Evolutionary conservation across 1,140 invertebrate species (phyloP), one percentile per base, ranked within the genome.

Genomic region (Triops cancriformis): DNA sequence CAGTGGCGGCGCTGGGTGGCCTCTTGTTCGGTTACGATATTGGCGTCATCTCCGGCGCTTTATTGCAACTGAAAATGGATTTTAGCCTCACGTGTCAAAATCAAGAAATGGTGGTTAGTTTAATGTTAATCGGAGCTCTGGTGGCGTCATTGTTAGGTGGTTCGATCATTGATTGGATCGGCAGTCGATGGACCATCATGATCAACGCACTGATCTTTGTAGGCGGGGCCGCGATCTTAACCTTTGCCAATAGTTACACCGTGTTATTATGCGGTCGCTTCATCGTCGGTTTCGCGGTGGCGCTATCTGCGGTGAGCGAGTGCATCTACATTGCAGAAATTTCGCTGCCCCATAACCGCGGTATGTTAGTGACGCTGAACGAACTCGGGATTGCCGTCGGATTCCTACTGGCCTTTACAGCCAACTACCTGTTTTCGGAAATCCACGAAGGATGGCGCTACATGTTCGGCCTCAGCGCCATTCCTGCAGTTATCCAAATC

Each of bases 271-370:
- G 84, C 41, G 87, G 86, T 12, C 82, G 87, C 80, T 80, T 87
- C 26, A 82, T 88, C 74, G 84, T 86, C 72, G 87, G 87, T 5
- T 85, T 86, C 80, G 86, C 85, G 45, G 86, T 87, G 31, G 85
- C 85, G 6, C 79, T 88, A 45, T 88, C 88, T 0, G 86, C 86
- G 10, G 85, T 87, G 76, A 84, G 85, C 11, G 87, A 88, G 80
- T 88, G 87, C 80, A 84, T 88, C 72, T 88, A 88, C 75, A 87
- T 88, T 80, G 85, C 87, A 11, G 87, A 88, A 80, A 85, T 88
- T 73, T 85, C 87, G 0, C 85, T 85, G 23, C 80, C 84, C 9
- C 83, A 84, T 79, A 86, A 84, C 81, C 82, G 85, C 41, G 84
- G 87, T 78, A 83, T 85, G 72, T 83, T 87, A 74, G 85, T 88